phyloP scores from a whole-genome alignment of 2,797 vertebrate species.

The Galagoides demidoff region DNA sequence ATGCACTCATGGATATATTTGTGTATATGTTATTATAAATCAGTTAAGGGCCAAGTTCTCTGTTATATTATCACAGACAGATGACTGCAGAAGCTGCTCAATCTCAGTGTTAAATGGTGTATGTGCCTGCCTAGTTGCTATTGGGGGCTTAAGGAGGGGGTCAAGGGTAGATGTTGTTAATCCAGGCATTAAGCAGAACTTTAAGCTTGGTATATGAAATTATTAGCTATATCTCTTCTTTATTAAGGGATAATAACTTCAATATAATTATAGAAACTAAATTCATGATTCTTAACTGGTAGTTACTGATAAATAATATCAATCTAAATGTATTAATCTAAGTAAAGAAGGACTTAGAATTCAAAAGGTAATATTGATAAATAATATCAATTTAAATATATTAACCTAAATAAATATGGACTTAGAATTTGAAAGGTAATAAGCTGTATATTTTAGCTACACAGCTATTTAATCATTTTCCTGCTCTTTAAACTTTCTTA shows the following conservation, averaged over 20 bases:
- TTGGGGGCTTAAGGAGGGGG: no score
- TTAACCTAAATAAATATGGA: conserved; percentile 6
- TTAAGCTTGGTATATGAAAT: not conserved
- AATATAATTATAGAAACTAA: not conserved
- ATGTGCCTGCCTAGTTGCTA: not conserved
- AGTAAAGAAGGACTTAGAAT: not conserved
- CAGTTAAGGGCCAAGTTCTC: not conserved
- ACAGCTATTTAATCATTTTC: not conserved
- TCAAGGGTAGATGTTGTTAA: not conserved
- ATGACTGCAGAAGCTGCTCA: not conserved
- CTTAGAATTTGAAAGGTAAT: not conserved
- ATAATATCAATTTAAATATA: not conserved
- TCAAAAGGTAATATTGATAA: not conserved
- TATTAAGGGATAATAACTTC: not conserved
- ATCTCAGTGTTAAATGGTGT: not conserved
- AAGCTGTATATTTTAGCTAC: not conserved
- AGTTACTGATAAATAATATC: not conserved
- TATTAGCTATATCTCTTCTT: not conserved
- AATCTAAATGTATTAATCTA: not conserved
- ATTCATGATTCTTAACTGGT: not conserved
- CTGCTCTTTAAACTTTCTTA: not conserved
- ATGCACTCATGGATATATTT: not conserved
- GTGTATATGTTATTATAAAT: conserved; percentile 14
- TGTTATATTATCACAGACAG: not conserved
- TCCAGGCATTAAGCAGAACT: not conserved